Evolutionary conservation across 35 echinoderm and acorn worm species (phyloP).

Genomic region (Ophiothrix spiculata): DNA sequence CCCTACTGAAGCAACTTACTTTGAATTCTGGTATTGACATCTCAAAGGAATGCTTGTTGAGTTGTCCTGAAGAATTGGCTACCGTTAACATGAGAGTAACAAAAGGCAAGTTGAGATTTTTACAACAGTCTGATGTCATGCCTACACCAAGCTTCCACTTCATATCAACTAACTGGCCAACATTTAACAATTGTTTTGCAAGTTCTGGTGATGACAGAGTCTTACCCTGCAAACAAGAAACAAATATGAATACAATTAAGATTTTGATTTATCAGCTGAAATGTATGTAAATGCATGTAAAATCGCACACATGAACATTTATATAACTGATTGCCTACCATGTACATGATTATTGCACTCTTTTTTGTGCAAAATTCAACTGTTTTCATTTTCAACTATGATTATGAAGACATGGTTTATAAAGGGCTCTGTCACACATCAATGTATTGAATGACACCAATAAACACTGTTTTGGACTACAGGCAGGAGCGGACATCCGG

Average conservation of each 20-base stretch:
- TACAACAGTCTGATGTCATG: slow-evolving; percentile 71
- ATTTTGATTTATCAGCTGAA: not conserved
- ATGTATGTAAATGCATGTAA: not conserved
- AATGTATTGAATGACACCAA: no score
- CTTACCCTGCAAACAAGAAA: slow-evolving; percentile 34
- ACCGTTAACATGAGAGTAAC: slow-evolving; percentile 63
- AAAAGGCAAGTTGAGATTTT: slow-evolving; percentile 83
- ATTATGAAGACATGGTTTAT: no score
- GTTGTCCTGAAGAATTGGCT: slow-evolving; percentile 65
- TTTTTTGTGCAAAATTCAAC: no score
- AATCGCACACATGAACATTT: no score
- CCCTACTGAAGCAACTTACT: slow-evolving; percentile 42
- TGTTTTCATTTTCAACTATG: no score
- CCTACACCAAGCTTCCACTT: slow-evolving; percentile 90
- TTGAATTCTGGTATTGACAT: slow-evolving; percentile 91
- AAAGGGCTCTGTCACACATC: no score
- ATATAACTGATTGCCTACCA: no score
- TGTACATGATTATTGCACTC: no score
- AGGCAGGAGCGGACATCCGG: no score
- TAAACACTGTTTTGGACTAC: no score
- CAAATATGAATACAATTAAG: not conserved
- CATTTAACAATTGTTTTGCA: slow-evolving; percentile 44
- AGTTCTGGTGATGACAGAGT: slow-evolving; percentile 28
- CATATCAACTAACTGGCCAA: slow-evolving; percentile 85
- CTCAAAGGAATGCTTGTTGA: slow-evolving; percentile 67